Percentiles rank a stretch among this genome's conserved stretches.
Conservation (phyloP, 2,113 vertebrate genomes). For the Malurus alboscapulatus region DNA sequence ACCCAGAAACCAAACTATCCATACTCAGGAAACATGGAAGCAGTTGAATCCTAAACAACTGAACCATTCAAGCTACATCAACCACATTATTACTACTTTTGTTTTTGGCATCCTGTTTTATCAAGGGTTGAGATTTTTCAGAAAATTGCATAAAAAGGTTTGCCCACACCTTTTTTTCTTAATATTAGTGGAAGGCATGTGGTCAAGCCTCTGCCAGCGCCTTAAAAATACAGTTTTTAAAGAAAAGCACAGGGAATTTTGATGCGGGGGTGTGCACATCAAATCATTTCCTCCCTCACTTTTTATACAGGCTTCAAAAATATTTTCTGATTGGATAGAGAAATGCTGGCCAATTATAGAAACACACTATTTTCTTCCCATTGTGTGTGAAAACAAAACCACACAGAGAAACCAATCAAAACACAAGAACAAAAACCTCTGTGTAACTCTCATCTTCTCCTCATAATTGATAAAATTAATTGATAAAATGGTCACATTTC, state of each 20-base stretch:
- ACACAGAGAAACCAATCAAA: background rate
- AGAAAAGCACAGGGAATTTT: background rate
- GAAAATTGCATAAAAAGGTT: background rate
- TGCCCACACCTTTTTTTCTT: background rate
- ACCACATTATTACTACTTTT: background rate
- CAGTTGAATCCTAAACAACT: conserved; percentile 9
- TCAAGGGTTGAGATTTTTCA: background rate
- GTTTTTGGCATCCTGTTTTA: background rate
- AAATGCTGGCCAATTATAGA: background rate
- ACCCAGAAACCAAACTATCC: conserved; percentile 1
- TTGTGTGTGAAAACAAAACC: background rate
- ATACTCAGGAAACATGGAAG: background rate
- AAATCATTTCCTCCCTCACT: background rate
- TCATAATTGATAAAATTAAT: background rate
- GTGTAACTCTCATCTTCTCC: background rate
- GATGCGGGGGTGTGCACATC: background rate
- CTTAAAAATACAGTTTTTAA: background rate
- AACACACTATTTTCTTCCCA: background rate
- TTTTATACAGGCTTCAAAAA: background rate
- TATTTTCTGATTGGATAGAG: background rate
- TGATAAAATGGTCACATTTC: background rate
- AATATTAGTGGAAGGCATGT: background rate
- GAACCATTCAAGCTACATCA: background rate
- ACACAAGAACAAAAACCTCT: background rate
- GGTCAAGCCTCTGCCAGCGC: background rate